Percentiles rank a stretch among this genome's conserved stretches.
phyloP scores from a whole-genome alignment of 2,888 invertebrate genomes.

The Cheilosia vernalis region DNA sequence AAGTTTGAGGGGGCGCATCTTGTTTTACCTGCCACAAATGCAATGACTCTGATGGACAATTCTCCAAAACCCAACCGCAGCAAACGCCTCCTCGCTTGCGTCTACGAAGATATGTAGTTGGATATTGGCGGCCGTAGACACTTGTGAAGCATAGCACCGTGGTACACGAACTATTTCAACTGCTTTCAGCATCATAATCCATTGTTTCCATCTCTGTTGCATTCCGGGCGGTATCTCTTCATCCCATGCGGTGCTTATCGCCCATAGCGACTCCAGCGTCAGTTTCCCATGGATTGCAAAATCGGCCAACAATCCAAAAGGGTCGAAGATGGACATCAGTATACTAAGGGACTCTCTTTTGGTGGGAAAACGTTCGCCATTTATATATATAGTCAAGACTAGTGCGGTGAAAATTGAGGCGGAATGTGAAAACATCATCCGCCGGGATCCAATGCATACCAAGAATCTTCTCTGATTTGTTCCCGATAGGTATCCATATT shows the following conservation, averaged over 20 bases:
- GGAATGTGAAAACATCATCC: not conserved
- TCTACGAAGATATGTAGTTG: slow-evolving; percentile 65
- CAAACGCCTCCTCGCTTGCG: slow-evolving; percentile 53
- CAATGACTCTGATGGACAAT: not conserved
- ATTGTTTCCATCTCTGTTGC: not conserved
- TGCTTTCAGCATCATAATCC: not conserved
- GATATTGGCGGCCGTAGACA: slow-evolving; percentile 2
- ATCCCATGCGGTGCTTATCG: slow-evolving; percentile 43
- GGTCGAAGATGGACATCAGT: slow-evolving; percentile 77
- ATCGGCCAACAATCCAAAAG: slow-evolving; percentile 75
- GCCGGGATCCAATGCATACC: not conserved
- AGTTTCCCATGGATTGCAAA: slow-evolving; percentile 46
- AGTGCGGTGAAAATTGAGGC: not conserved
- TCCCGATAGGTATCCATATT: slow-evolving; percentile 1
- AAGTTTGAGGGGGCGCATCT: slow-evolving; percentile 42
- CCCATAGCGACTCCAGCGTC: slow-evolving; percentile 32
- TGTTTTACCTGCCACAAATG: slow-evolving; percentile 38
- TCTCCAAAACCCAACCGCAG: slow-evolving; percentile 46
- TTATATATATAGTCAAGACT: not conserved
- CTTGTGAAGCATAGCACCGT: slow-evolving; percentile 28
- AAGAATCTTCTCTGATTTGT: not conserved
- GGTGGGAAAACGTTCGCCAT: slow-evolving; percentile 53
- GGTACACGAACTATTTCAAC: slow-evolving; percentile 12
- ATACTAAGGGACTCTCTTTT: slow-evolving; percentile 74
- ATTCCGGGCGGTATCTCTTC: slow-evolving; percentile 42